A percentile compares a stretch with the other conserved stretches of the same genome.
Evolutionary conservation across 2,113 vertebrate species (phyloP).

Genomic region (Pyrgilauda ruficollis): DNA sequence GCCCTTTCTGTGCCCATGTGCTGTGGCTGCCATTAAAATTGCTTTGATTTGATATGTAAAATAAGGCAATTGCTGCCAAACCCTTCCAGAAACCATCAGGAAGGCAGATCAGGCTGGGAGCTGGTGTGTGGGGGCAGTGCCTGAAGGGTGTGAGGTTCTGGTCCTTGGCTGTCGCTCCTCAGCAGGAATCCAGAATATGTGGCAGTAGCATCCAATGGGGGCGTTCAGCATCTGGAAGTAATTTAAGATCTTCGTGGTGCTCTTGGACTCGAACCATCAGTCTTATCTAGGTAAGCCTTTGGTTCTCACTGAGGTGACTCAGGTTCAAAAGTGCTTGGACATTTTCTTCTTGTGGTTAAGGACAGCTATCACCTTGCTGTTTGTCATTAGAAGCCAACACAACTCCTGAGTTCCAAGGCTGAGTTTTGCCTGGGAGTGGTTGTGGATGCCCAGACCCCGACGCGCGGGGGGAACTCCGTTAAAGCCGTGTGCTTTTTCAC

Average conservation of each 20-base stretch:
- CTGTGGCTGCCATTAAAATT: neutral
- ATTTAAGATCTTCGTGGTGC: fast-evolving
- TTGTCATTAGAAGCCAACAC: fast-evolving
- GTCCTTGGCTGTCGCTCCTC: neutral
- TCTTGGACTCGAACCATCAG: fast-evolving
- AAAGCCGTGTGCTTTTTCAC: fast-evolving
- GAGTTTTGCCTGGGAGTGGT: fast-evolving
- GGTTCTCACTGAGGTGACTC: neutral
- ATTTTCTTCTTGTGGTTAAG: neutral
- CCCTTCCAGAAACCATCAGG: fast-evolving
- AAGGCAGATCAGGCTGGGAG: neutral
- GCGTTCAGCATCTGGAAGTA: neutral
- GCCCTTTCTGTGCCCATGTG: neutral
- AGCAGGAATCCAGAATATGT: neutral
- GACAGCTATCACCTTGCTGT: fast-evolving
- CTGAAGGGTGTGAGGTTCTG: too few relatives aligned
- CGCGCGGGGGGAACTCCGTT: fast-evolving
- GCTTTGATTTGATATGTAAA: fast-evolving
- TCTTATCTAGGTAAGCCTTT: too few relatives aligned
- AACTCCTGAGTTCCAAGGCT: fast-evolving
- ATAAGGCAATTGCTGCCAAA: fast-evolving
- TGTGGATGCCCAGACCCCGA: fast-evolving
- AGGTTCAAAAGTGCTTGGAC: fast-evolving
- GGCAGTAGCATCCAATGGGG: fast-evolving
- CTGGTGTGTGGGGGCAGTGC: neutral